Evolutionary conservation across 1,140 invertebrate species (phyloP).

Genomic region (Calosoma granatense): DNA sequence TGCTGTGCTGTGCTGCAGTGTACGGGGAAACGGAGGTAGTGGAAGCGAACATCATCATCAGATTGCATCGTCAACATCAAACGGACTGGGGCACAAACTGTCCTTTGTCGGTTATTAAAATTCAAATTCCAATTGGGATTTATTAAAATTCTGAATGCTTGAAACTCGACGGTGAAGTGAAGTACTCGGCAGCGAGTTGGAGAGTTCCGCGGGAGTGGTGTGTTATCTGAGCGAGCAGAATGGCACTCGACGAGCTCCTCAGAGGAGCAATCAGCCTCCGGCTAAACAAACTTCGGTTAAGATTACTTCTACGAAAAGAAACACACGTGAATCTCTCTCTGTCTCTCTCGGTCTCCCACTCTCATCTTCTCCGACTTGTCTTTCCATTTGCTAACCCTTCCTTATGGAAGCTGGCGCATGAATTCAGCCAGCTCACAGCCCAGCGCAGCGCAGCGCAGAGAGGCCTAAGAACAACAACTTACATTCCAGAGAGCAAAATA

Average conservation of each 20-base stretch:
- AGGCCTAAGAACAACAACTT: no score
- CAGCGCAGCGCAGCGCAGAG: no score
- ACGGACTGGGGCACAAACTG: neutral
- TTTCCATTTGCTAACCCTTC: no score
- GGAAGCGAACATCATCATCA: neutral
- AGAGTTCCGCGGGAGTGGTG: neutral
- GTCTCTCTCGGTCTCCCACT: neutral
- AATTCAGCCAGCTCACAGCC: no score
- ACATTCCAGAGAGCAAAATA: no score
- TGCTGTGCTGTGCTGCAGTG: neutral
- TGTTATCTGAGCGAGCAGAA: conserved; percentile 3
- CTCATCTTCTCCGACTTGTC: no score
- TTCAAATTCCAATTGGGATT: conserved; percentile 7
- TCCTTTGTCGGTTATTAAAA: conserved; percentile 8
- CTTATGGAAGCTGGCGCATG: no score
- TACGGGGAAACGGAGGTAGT: neutral
- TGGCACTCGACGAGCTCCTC: neutral
- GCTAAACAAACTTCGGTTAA: conserved; percentile 5
- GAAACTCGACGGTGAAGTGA: neutral
- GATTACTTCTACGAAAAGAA: conserved; percentile 2
- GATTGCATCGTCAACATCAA: neutral
- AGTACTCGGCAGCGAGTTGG: neutral
- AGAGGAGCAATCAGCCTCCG: conserved; percentile 4
- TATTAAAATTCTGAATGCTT: conserved; percentile 7
- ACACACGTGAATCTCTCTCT: conserved; percentile 1